Evolutionary conservation across 2,113 vertebrate species (phyloP).

Genomic region (Ondatra zibethicus): DNA sequence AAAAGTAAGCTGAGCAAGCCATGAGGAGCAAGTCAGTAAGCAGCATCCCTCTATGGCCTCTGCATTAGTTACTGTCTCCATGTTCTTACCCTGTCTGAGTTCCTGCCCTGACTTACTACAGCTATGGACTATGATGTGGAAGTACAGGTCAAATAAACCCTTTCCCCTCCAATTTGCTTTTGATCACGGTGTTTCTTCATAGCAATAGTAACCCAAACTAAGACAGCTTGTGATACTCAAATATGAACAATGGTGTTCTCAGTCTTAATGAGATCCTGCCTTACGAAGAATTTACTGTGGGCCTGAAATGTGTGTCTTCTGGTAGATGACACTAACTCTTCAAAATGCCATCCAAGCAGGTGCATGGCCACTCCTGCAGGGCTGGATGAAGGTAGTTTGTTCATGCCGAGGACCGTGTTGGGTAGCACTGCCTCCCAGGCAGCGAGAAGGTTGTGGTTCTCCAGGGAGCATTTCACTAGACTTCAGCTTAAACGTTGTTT

Average conservation of each 20-base stretch:
- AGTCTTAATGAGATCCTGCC: not conserved
- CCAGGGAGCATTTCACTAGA: conserved; percentile 47
- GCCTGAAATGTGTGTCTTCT: not conserved
- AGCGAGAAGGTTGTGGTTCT: not conserved
- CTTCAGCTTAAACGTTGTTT: conserved; percentile 55
- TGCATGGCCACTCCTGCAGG: not conserved
- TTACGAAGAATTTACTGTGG: not conserved
- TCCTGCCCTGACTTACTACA: not conserved
- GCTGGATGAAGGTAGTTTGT: not conserved
- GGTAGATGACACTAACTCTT: not conserved
- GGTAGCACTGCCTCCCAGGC: not conserved
- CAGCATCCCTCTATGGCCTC: not conserved
- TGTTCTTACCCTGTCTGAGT: not conserved
- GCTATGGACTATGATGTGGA: not conserved
- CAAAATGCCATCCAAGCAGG: not conserved
- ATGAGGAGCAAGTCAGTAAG: not conserved
- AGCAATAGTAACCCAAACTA: not conserved
- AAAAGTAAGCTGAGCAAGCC: not conserved
- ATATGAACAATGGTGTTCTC: not conserved
- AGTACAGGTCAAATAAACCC: not conserved
- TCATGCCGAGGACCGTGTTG: not conserved
- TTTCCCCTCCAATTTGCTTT: not conserved
- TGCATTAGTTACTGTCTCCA: not conserved
- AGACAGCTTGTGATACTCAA: not conserved
- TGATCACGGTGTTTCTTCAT: not conserved